Base-by-base conservation (phyloP, 2,113 vertebrate genomes). In the Elephantulus edwardii region DNA sequence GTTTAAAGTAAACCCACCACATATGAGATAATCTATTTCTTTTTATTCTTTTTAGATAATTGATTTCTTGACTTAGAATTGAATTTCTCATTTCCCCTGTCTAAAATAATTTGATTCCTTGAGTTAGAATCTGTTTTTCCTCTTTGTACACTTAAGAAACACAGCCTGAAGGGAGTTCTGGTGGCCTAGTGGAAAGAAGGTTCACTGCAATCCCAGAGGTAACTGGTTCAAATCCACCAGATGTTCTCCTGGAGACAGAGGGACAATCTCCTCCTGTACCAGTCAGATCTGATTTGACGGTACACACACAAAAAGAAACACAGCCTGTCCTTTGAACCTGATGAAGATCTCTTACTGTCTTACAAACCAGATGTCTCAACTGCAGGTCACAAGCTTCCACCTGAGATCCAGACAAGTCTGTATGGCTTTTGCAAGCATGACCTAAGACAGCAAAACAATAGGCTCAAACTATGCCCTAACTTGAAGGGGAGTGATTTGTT, bases 391-490 rank as follows among this genome's bases (percentile, higher is more conserved):
- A 2, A 70, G 68, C 71, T 74, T 94, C 42, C 40, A 58, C 7
- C 8, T 83, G 66, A 72, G 70, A 83, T 56, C 56, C 56, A 89
- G 48, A 12, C 76, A 84, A 26, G 20, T 84, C 28, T 86, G 38
- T 70, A 42, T 66, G 76, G 91, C 76, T 93, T 48, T 60, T 1
- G 22, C 42, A 60, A 72, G 72, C 77, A 77, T 92, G 71, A 93
- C 9, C 38, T 40, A 72, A 77, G n/a, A 30, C 84, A 64, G 30
- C 40, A 81, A 81, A 89, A 78, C 9, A 75, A 38, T 11, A 82
- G 74, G 44, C 35, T 85, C 87, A n/a, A 82, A 28, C 48, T 58
- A 13, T 54, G 20, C 30, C 62, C 33, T 83, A 72, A 86, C 60
- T 87, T 26, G 77, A 52, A 22, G 40, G 38, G 48, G 40, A 68